Percentiles rank a stretch among this genome's conserved stretches.
phyloP scores from a whole-genome alignment of 2,797 vertebrate species.

The Poecilia wingei region DNA sequence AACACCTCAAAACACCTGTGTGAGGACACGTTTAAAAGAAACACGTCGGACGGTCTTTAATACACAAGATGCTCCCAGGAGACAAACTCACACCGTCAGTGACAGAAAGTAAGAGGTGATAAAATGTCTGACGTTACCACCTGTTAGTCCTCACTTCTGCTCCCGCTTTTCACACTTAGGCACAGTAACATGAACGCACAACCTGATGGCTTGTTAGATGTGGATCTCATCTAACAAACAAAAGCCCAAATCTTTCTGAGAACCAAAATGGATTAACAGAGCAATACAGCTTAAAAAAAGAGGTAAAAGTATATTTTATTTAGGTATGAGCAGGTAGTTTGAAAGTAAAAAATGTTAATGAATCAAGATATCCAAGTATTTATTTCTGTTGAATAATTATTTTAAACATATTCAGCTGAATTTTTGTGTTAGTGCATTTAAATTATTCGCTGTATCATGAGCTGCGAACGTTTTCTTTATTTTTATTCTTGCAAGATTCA shows the following conservation, averaged over 20 bases:
- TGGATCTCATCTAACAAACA: constrained; percentile 40
- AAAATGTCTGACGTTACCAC: constrained; percentile 42
- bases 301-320: background rate
- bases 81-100: constrained; percentile 9
- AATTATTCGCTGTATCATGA: background rate
- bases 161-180: background rate
- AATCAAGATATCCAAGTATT: background rate
- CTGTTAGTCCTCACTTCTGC: constrained; percentile 29
- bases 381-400: background rate
- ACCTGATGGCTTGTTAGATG: background rate
- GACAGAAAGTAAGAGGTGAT: constrained; percentile 32
- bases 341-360: background rate
- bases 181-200: background rate
- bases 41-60: constrained; percentile 8
- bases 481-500: background rate
- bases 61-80: constrained; percentile 14
- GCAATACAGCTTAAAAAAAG: background rate
- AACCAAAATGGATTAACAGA: constrained; percentile 13
- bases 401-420: background rate
- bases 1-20: constrained; percentile 29
- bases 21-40: constrained; percentile 8
- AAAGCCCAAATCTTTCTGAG: constrained; percentile 3
- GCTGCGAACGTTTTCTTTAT: background rate
- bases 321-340: background rate
- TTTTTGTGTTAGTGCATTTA: background rate